phyloP scores from a whole-genome alignment of 2,113 vertebrate genomes.

The Bucco capensis region DNA sequence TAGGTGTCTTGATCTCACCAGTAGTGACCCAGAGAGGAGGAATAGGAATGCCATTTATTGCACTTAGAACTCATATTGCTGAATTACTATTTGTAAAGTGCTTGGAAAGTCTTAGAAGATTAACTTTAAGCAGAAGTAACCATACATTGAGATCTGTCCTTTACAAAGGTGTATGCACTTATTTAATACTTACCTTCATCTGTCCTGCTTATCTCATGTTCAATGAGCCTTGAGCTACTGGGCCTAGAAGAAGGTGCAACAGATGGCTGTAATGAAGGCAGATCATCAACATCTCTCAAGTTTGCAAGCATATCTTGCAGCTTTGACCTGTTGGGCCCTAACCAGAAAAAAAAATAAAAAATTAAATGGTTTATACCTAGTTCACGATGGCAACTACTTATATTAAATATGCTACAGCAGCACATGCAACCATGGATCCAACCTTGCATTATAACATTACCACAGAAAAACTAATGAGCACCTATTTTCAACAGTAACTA shows the following conservation, averaged over 20 bases:
- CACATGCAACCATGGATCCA: constrained; percentile 55
- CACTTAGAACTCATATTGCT: neutral
- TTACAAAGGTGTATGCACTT: neutral
- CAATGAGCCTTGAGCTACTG: constrained; percentile 84
- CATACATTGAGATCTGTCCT: neutral
- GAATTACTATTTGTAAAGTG: neutral
- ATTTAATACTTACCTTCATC: constrained; percentile 84
- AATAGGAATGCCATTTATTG: neutral
- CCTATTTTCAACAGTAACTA: constrained; percentile 50
- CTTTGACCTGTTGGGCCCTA: constrained; percentile 96
- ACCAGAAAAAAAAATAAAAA: constrained; percentile 55
- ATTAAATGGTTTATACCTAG: constrained; percentile 36
- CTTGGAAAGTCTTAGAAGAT: neutral
- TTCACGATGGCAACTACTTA: neutral
- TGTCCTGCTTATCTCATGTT: constrained; percentile 86
- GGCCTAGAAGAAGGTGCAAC: constrained; percentile 86
- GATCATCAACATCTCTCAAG: constrained; percentile 92
- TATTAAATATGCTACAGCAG: constrained; percentile 17
- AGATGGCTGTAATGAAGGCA: constrained; percentile 92
- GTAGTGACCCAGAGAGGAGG: neutral
- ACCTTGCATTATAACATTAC: constrained; percentile 16
- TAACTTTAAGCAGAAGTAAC: neutral
- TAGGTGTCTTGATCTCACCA: neutral
- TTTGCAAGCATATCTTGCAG: constrained; percentile 99
- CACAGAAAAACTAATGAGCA: constrained; percentile 46